These are phyloP conservation scores for Meriones unguiculatus DNA, from an alignment of 2,113 vertebrate genomes.

Conservation along the genomic window DNA sequence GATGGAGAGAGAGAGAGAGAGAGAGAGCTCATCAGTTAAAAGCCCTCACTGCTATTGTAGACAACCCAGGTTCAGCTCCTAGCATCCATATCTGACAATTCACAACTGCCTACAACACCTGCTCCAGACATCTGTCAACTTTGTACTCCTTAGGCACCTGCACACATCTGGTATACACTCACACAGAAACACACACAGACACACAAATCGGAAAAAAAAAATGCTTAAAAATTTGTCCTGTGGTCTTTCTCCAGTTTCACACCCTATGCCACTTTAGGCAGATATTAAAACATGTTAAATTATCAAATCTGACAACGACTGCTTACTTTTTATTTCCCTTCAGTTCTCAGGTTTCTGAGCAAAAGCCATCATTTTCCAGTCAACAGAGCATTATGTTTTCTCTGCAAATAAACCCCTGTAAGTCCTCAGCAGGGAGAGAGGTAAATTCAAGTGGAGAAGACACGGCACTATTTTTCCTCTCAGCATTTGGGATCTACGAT, in stretches of 20 bases:
- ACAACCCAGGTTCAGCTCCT: not conserved
- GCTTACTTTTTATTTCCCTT: not conserved
- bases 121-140: not conserved
- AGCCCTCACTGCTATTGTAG: not conserved
- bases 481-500: constrained; percentile 64
- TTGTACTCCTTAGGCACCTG: not conserved
- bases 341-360: constrained; percentile 71
- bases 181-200: not conserved
- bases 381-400: constrained; percentile 72
- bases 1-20: not conserved
- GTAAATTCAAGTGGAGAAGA: constrained; percentile 56
- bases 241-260: not conserved
- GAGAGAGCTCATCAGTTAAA: too few species aligned
- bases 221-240: not conserved
- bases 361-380: constrained; percentile 70
- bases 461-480: constrained; percentile 57
- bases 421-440: constrained; percentile 68
- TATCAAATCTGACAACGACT: not conserved
- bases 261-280: not conserved
- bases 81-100: too few species aligned
- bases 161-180: too few species aligned
- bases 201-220: not conserved
- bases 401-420: constrained; percentile 77
- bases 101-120: not conserved
- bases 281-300: not conserved